phyloP scores from a whole-genome alignment of 2,888 invertebrate genomes.

The Thymelicus lineola region DNA sequence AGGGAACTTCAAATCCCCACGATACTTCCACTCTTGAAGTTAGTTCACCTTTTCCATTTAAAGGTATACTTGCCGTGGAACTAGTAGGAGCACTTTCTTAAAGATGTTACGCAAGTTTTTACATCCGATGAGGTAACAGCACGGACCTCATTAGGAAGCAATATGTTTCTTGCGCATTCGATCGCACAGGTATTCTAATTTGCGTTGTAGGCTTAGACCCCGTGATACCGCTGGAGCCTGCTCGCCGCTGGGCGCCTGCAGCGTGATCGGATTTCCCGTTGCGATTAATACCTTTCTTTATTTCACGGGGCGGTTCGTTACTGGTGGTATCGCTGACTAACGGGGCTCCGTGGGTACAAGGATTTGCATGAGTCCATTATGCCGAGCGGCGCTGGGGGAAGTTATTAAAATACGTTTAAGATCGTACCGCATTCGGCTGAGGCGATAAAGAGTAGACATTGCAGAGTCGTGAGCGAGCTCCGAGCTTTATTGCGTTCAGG shows the following conservation, averaged over 20 bases:
- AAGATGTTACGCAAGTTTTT: constrained; percentile 65
- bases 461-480: constrained; percentile 76
- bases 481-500: constrained; percentile 79
- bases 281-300: constrained; percentile 79
- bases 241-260: constrained; percentile 56
- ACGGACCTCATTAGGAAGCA: constrained; percentile 38
- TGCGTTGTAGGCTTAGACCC: constrained; percentile 53
- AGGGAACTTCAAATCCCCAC: constrained; percentile 77
- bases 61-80: constrained; percentile 65
- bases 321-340: constrained; percentile 71
- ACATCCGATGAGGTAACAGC: constrained; percentile 24
- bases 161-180: constrained; percentile 51
- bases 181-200: constrained; percentile 52
- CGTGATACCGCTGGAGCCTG: constrained; percentile 48
- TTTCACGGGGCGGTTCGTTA: constrained; percentile 74
- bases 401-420: constrained; percentile 82
- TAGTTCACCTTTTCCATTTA: constrained; percentile 65
- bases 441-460: constrained; percentile 78
- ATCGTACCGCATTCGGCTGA: constrained; percentile 71
- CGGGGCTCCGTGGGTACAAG: constrained; percentile 68
- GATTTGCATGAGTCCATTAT: constrained; percentile 81
- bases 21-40: constrained; percentile 60
- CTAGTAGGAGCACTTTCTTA: constrained; percentile 74
- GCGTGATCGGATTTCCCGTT: constrained; percentile 76
- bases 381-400: constrained; percentile 70